Evolutionary conservation across 2,797 vertebrate genomes (phyloP).

Genomic region (Sebastolobus altivelis): DNA sequence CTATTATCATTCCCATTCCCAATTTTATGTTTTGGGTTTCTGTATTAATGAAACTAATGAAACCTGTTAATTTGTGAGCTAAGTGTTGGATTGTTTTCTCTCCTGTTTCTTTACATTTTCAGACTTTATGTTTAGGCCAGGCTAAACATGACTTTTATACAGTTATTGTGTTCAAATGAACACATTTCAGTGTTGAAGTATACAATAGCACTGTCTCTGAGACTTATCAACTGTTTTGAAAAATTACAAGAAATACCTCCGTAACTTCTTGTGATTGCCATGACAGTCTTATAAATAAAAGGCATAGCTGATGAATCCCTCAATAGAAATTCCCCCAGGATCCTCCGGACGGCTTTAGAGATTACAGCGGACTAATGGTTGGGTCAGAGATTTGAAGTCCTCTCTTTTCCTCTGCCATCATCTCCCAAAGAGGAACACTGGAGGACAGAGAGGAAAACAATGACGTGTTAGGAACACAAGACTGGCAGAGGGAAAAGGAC

Average conservation of each 20-base stretch:
- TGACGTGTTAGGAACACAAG: not conserved
- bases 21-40: not conserved
- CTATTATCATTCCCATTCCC: not conserved
- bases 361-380: constrained; percentile 46
- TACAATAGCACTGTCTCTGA: not conserved
- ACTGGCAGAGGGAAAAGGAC: not conserved
- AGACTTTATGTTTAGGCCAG: not conserved
- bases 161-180: not conserved
- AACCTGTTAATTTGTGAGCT: not conserved
- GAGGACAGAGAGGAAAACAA: not conserved
- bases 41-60: not conserved
- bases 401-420: constrained; percentile 21
- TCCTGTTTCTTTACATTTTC: not conserved
- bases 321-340: constrained; percentile 52
- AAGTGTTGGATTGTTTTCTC: not conserved
- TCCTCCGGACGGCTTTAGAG: constrained; percentile 36
- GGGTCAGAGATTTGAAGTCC: constrained; percentile 16
- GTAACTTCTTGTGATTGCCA: constrained; percentile 14
- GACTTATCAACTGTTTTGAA: constrained; percentile 12
- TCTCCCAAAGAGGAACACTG: constrained; percentile 9
- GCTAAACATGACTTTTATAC: not conserved
- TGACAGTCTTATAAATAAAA: constrained; percentile 44
- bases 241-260: not conserved
- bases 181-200: not conserved
- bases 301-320: constrained; percentile 40